These are phyloP conservation scores for Solen grandis DNA, from an alignment of 1,140 invertebrate genomes.

Conservation along the genomic window DNA sequence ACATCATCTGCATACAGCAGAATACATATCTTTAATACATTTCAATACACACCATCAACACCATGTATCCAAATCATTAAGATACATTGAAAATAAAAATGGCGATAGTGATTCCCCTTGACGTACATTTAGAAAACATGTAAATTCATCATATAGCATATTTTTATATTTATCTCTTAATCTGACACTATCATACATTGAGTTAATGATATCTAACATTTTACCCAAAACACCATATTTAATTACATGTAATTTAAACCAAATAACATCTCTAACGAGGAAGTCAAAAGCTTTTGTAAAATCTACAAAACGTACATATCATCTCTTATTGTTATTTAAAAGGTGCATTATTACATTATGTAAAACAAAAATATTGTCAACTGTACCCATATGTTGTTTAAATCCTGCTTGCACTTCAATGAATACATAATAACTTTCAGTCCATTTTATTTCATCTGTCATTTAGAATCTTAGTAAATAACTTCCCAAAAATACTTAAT, in stretches of 20 bases:
- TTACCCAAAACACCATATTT: conserved; percentile 41
- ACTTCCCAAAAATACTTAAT: no score
- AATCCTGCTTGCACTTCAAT: conserved; percentile 62
- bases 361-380: conserved; percentile 60
- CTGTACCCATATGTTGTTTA: conserved; percentile 54
- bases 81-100: no score
- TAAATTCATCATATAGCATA: conserved; percentile 17
- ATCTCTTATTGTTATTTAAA: conserved; percentile 19
- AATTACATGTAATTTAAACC: conserved; percentile 28
- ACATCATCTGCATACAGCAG: conserved; percentile 58
- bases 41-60: conserved; percentile 18
- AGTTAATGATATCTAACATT: conserved; percentile 42
- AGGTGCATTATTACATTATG: conserved; percentile 41
- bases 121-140: no score
- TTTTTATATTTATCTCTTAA: conserved; percentile 26
- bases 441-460: conserved; percentile 28
- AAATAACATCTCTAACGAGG: conserved; percentile 27
- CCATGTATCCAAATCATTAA: conserved; percentile 28
- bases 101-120: conserved; percentile 59
- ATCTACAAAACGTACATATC: conserved; percentile 39
- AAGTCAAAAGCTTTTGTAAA: conserved; percentile 50
- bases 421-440: conserved; percentile 10
- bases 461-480: conserved; percentile 23
- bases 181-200: conserved; percentile 36
- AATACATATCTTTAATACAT: conserved; percentile 20